Evolutionary conservation across 2,797 vertebrate species (phyloP), one percentile per base, ranked within the genome.

Genomic region (Gymnoscopelus braueri): DNA sequence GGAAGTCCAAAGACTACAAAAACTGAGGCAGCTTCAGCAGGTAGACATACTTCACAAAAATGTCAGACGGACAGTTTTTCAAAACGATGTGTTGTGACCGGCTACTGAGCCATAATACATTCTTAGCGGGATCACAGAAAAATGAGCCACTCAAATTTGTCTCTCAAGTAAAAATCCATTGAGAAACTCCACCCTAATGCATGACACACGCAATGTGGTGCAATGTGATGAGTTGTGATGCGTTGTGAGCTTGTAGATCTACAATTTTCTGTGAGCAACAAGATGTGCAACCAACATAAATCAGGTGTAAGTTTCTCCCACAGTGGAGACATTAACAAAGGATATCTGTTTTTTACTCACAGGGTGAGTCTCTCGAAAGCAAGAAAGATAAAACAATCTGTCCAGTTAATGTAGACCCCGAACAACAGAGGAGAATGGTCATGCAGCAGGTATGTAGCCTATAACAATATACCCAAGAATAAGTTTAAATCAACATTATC

Each of bases 401-500:
- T 66, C 15, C 67, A 32, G 71, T 83, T 55, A 69, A 80, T 50
- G 39, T 63, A 48, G 87, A 88, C 59, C 80, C 84, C 29, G 87
- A 93, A 50, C 77, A 83, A 52, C 94, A 94, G 77, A 93, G 91
- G 69, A 93, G 84, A 63, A 78, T 90, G 82, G 90, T 96, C 59
- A 93, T 91, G 10, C 92, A 95, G 79, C 94, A 95, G 94, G 95
- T 95, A 70, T 44, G 12, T 6, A 51, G 24, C 3, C 0, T n/a
- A 50, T 15, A 23, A 59, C 3, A 59, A 14, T 57, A 19, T 19
- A 44, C 44, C 13, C 19, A 8, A 72, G 23, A 49, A 63, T 2
- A 11, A 56, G 44, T 47, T 49, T 29, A 29, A 29, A 29, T 29
- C 32, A 32, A 32, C 19, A 5, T 4, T 32, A 32, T 32, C 32